Conservation (phyloP, 2,113 vertebrate species). For the Rutilus rutilus region DNA sequence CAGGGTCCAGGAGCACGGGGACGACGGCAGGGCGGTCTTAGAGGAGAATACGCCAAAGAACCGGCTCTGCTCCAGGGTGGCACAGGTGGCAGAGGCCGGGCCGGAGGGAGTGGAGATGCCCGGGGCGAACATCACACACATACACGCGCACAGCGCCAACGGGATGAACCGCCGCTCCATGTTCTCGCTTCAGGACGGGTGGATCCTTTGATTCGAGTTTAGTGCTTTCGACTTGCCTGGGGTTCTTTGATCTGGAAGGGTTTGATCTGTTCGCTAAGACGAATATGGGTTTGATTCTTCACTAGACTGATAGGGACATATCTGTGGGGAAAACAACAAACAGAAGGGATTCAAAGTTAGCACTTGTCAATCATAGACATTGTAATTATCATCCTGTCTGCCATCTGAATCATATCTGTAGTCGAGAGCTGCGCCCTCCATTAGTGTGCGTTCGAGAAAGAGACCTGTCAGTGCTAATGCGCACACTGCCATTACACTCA, state of each 20-base stretch:
- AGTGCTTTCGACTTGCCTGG: conserved; percentile 46
- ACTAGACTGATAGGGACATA: conserved; percentile 58
- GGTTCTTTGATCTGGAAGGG: conserved; percentile 37
- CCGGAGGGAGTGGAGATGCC: conserved; percentile 74
- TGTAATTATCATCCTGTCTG: not conserved
- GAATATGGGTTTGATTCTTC: conserved; percentile 59
- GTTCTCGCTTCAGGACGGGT: conserved; percentile 58
- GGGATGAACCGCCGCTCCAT: conserved; percentile 69
- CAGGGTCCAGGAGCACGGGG: conserved; percentile 94
- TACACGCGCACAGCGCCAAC: conserved; percentile 62
- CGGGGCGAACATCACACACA: conserved; percentile 66
- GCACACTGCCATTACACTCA: conserved; percentile 19
- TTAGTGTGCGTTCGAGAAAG: not conserved
- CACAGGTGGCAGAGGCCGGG: conserved; percentile 84
- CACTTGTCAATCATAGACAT: not conserved
- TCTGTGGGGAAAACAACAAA: conserved; percentile 46
- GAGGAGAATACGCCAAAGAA: conserved; percentile 96
- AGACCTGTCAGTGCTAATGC: conserved; percentile 10
- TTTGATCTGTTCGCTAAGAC: conserved; percentile 55
- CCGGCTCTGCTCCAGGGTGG: conserved; percentile 93
- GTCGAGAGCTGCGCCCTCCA: not conserved
- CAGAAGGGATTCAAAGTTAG: conserved; percentile 10
- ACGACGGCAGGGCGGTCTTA: conserved; percentile 78
- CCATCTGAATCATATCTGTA: conserved; percentile 28
- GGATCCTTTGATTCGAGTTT: conserved; percentile 44